phyloP scores from a whole-genome alignment of 2,797 vertebrate species.

The Diglossa cyanea region DNA sequence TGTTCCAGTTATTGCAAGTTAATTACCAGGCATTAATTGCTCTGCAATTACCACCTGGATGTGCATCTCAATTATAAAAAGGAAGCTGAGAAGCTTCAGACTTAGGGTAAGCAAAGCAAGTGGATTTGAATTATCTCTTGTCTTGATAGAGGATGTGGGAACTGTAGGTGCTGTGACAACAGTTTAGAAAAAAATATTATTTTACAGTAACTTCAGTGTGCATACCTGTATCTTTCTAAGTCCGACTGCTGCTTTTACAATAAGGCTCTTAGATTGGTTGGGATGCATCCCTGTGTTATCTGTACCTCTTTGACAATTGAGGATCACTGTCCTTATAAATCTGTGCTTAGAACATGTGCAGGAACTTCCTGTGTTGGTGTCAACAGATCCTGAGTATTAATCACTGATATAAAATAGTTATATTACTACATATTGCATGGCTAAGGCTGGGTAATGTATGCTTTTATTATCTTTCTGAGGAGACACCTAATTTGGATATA shows the following conservation, averaged over 20 bases:
- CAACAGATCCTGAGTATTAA: not conserved
- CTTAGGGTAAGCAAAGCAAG: not conserved
- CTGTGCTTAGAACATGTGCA: not conserved
- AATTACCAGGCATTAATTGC: not conserved
- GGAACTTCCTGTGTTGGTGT: not conserved
- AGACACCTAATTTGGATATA: not conserved
- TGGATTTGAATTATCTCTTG: not conserved
- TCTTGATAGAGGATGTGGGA: not conserved
- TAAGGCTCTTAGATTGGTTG: not conserved
- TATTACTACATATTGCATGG: not conserved
- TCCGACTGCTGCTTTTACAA: not conserved
- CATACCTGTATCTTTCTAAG: not conserved
- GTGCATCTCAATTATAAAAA: not conserved
- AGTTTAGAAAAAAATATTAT: not conserved
- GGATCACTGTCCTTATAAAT: not conserved
- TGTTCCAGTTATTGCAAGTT: not conserved
- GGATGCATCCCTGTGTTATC: not conserved
- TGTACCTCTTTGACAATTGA: not conserved
- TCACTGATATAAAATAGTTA: not conserved
- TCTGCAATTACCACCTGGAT: not conserved
- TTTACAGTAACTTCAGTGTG: not conserved
- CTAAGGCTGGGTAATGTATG: not conserved
- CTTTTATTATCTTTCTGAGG: not conserved
- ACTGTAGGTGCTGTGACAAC: not conserved
- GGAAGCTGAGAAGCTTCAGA: not conserved